Conservation (phyloP, 2,888 invertebrate species). For the Microctonus brassicae region DNA sequence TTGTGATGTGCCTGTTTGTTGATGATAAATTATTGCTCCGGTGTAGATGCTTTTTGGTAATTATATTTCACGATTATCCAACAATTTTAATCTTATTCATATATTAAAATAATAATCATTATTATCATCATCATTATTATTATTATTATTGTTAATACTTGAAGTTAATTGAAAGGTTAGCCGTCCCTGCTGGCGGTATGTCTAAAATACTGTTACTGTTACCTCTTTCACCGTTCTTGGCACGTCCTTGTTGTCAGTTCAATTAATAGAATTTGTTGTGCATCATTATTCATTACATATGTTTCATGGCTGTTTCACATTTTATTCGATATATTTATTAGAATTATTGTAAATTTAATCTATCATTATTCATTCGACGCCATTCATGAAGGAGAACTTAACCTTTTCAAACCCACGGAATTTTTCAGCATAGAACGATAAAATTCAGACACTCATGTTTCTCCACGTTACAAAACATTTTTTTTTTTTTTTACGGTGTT, state of each 20-base stretch:
- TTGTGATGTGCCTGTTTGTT: conserved; percentile 59
- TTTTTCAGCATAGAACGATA: conserved; percentile 7
- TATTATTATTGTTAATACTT: background rate
- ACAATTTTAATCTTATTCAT: no score
- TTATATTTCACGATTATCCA: conserved; percentile 42
- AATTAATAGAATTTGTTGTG: conserved; percentile 40
- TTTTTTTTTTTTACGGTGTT: conserved; percentile 31
- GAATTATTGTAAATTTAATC: conserved; percentile 20
- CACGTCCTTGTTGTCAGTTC: conserved; percentile 40
- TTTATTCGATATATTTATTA: background rate
- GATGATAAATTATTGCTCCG: conserved; percentile 61
- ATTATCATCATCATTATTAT: background rate
- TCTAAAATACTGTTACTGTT: conserved; percentile 29
- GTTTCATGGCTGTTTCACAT: background rate
- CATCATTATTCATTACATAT: conserved; percentile 32
- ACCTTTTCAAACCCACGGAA: conserved; percentile 36
- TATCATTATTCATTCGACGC: conserved; percentile 38
- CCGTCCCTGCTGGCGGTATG: conserved; percentile 11
- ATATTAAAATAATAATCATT: background rate
- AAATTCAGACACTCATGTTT: conserved; percentile 22
- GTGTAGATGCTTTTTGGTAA: conserved; percentile 68
- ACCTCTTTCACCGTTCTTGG: conserved; percentile 22
- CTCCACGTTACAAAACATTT: conserved; percentile 45
- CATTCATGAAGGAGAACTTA: conserved; percentile 38
- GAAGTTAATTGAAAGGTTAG: conserved; percentile 8